phyloP scores from a whole-genome alignment of 2,113 vertebrate genomes.

The Thalassoma bifasciatum region DNA sequence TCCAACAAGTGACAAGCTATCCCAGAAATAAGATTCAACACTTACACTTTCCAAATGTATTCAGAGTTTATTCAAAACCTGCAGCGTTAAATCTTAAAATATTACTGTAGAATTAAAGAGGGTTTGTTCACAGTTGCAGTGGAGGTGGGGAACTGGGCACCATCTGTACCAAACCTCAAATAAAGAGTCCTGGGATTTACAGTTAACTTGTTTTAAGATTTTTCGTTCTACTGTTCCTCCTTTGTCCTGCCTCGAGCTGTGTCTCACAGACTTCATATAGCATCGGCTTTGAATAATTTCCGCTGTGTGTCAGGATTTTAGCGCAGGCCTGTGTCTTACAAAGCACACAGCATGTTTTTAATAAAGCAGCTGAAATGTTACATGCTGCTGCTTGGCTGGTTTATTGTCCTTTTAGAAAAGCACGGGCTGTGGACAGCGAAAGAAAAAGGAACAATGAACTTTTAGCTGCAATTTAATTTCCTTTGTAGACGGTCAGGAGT shows the following conservation, averaged over 20 bases:
- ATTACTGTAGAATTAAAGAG: not conserved
- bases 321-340: constrained; percentile 37
- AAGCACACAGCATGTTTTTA: constrained; percentile 64
- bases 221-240: not conserved
- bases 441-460: constrained; percentile 9
- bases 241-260: constrained; percentile 6
- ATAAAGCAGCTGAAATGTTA: constrained; percentile 58
- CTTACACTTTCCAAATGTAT: too few relatives aligned
- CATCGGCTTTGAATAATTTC: constrained; percentile 59
- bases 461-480: constrained; percentile 46
- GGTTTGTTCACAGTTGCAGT: not conserved
- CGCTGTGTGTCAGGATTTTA: constrained; percentile 53
- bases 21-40: too few relatives aligned
- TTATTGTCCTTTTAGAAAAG: constrained; percentile 60
- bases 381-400: constrained; percentile 43
- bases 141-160: not conserved
- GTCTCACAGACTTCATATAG: constrained; percentile 18
- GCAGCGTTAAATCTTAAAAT: too few relatives aligned
- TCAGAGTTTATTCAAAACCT: too few relatives aligned
- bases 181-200: constrained; percentile 7
- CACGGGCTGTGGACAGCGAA: constrained; percentile 2
- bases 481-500: constrained; percentile 5
- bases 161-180: constrained; percentile 2
- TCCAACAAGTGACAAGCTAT: too few relatives aligned
- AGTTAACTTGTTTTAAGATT: constrained; percentile 1